Percentiles rank a stretch among this genome's conserved stretches.
phyloP scores from a whole-genome alignment of 1,140 invertebrate species.

The Tachypleus tridentatus region DNA sequence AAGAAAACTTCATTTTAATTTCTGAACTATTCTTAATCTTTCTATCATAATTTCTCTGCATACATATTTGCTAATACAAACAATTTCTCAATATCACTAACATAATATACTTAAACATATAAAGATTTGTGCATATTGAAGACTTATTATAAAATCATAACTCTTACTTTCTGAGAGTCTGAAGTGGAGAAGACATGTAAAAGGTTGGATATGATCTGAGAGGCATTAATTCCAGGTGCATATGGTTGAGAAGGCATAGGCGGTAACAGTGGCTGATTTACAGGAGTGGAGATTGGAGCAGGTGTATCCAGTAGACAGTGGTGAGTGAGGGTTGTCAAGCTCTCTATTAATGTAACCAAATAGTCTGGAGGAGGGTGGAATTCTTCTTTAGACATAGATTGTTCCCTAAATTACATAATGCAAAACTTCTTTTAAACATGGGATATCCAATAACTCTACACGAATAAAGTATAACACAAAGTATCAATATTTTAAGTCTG shows the following conservation, averaged over 20 bases:
- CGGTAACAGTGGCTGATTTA: constrained; percentile 17
- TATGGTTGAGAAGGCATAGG: constrained; percentile 19
- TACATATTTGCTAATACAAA: no score
- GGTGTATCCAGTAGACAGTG: constrained; percentile 61
- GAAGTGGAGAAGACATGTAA: constrained; percentile 50
- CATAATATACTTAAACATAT: no score
- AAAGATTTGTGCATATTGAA: no score
- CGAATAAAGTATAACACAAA: no score
- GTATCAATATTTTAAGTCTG: no score
- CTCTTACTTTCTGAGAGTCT: constrained; percentile 2
- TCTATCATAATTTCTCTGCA: no score
- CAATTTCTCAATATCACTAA: no score
- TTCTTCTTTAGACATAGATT: not conserved
- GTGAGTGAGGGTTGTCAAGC: constrained; percentile 67
- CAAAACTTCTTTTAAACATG: no score
- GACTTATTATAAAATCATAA: no score
- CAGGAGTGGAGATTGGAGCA: constrained; percentile 37
- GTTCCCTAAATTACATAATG: not conserved
- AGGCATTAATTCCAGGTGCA: constrained; percentile 19
- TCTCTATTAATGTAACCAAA: constrained; percentile 62
- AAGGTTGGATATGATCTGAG: constrained; percentile 53
- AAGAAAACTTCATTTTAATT: no score
- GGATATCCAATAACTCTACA: no score
- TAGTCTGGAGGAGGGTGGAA: constrained; percentile 57
- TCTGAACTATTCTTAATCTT: no score